Evolutionary conservation across 2,888 invertebrate genomes (phyloP), one percentile per base, ranked within the genome.

Genomic region (Caenorhabditis sp.): DNA sequence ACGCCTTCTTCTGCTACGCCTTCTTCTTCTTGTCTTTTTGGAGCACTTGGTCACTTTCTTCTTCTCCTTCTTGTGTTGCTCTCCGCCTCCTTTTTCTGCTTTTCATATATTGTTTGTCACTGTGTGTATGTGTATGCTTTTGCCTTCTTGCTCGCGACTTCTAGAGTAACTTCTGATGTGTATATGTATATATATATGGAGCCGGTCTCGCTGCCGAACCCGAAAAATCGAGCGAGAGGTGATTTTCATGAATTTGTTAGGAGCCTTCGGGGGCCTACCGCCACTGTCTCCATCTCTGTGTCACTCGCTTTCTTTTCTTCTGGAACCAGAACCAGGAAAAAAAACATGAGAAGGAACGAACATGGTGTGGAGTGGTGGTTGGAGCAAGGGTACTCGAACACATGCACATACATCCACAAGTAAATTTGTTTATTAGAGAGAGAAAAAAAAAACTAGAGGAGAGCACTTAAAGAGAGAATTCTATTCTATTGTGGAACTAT

Each of bases 211-310:
- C 47, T 19, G 14, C 47, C 61, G 1, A n/a, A 59, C 31, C 35
- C 76, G 24, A 59, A 59, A 75, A 75, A 59, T n/a, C n/a, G n/a
- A 51, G 38, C 38, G 51, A 35, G 47, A 66, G 74, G 74, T 74
- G 80, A 80, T 74, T 80, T 80, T 80, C 81, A 81, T 81, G 81
- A 81, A 81, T 81, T 81, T 81, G 56, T 81, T 81, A 75, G 64
- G 75, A 80, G 74, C 24, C 41, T 22, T 41, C 24, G 38, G 41
- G 5, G 22, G 10, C n/a, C 51, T n/a, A 19, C 10, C 22, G 22
- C 16, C 51, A 7, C 31, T 6, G 31, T 35, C 31, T 6, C 12
- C 24, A n/a, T n/a, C n/a, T n/a, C 54, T 56, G 22, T 56, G 14
- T 56, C 26, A 6, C 56, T 58, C n/a, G 12, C 14, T 58, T 28